Base-by-base conservation (phyloP, 2,888 invertebrate genomes). In the Pediacus dermestoides region DNA sequence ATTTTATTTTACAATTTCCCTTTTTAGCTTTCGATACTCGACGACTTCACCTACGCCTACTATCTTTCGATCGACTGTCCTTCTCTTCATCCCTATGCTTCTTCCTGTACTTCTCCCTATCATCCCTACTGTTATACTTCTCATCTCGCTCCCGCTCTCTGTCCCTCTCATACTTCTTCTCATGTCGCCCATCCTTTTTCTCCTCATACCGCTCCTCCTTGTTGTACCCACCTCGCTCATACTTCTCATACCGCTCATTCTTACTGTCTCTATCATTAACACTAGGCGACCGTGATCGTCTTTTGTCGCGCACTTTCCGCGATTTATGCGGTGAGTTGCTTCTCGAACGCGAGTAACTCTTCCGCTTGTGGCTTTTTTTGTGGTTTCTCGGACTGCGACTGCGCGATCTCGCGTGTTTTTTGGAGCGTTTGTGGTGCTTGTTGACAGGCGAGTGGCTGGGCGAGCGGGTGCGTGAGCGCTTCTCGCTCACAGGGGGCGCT, bases 261-360 rank as follows among this genome's bases (percentile, higher is more conserved):
- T 64, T 65, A 4, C 48, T 42, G 6, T 66, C 65, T 15, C 67
- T 63, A 9, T 71, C 70, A 42, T 67, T 67, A 44, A 9, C 23
- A 64, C 53, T 70, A 7, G 64, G 62, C 2, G 72, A 71, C 23
- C 70, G 54, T 2, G 71, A 70, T 31, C 70, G 58, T 25, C 68
- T 63, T 46, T 68, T 71, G 23, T 72, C 71, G 48, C 72, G 71
- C 21, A 3, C 14, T 50, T 65, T 67, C 32, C 64, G 58, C 1
- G 58, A 50, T 42, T 58, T 55, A 31, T 55, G 57, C 3, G 72
- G 70, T n/a, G 70, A 68, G 34, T 60, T 62, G 42, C 67, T 68
- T 30, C 70, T 58, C 0, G 68, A 68, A 28, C 69, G 58, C 3
- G 68, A 68, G 44, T 67, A 68, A 39, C 67, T 68, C 40, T 67